phyloP scores from a whole-genome alignment of 2,113 vertebrate genomes.

The Ceyx melanurus region DNA sequence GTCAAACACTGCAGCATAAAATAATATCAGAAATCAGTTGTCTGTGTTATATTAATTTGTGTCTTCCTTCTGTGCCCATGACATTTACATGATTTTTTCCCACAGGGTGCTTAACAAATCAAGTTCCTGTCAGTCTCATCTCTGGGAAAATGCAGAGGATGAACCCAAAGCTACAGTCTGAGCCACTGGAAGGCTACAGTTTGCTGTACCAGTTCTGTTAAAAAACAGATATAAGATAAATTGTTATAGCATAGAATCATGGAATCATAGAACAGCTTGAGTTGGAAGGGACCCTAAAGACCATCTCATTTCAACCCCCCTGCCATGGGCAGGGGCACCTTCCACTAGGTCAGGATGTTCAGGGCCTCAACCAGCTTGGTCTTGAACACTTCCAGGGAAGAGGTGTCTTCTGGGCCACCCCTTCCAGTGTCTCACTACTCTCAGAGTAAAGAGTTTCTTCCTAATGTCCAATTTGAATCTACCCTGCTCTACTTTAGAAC shows the following conservation, averaged over 20 bases:
- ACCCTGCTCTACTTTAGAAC: background rate
- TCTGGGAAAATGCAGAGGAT: background rate
- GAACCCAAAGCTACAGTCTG: background rate
- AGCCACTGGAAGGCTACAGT: background rate
- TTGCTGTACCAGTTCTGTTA: background rate
- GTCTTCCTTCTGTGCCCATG: background rate
- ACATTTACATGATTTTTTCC: background rate
- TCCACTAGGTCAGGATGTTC: no score
- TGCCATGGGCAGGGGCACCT: no score
- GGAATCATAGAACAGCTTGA: no score
- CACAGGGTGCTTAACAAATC: background rate
- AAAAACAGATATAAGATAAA: background rate
- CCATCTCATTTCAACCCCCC: no score
- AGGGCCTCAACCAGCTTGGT: no score
- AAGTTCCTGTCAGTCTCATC: background rate
- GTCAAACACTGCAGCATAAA: background rate
- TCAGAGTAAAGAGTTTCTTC: background rate
- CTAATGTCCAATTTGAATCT: background rate
- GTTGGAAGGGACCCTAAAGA: no score
- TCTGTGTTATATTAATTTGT: background rate
- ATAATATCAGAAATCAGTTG: conserved; percentile 1
- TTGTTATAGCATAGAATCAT: background rate
- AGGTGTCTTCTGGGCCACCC: no score
- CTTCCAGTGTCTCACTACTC: no score
- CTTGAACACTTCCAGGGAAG: no score